phyloP scores from a whole-genome alignment of 2,797 vertebrate species.

The Rhodeus uyekii region DNA sequence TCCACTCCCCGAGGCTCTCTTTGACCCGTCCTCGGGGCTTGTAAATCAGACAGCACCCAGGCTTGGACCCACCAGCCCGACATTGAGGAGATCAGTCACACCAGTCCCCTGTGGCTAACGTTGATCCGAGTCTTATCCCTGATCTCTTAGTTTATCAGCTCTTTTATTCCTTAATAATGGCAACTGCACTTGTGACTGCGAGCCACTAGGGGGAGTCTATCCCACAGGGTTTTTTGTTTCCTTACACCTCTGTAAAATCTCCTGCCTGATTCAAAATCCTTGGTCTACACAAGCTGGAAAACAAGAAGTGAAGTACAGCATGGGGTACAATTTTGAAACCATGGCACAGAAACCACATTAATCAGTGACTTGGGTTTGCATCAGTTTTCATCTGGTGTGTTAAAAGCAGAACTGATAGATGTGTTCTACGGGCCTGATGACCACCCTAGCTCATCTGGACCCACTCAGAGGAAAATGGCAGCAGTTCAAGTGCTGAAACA shows the following conservation, averaged over 20 bases:
- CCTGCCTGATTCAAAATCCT: slow-evolving; percentile 2
- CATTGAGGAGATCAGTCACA: slow-evolving; percentile 48
- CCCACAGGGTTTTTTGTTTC: slow-evolving; percentile 59
- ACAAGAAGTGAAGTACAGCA: slow-evolving; percentile 33
- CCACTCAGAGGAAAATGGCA: slow-evolving; percentile 21
- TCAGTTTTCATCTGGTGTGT: slow-evolving; percentile 26
- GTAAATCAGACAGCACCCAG: slow-evolving; percentile 51
- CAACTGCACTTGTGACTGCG: not conserved
- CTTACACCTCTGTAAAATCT: not conserved
- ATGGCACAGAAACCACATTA: slow-evolving; percentile 46
- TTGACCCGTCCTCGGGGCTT: slow-evolving; percentile 49
- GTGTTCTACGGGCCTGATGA: slow-evolving; percentile 26
- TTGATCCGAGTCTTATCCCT: slow-evolving; percentile 37
- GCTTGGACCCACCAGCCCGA: slow-evolving; percentile 32
- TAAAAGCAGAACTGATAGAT: slow-evolving; percentile 46
- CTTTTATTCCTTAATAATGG: slow-evolving; percentile 12
- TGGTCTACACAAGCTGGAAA: slow-evolving; percentile 24
- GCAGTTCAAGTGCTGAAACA: slow-evolving; percentile 4
- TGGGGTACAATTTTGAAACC: slow-evolving; percentile 36
- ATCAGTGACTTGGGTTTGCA: slow-evolving; percentile 14
- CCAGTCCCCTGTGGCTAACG: slow-evolving; percentile 40
- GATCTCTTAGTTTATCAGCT: slow-evolving; percentile 36
- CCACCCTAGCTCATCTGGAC: slow-evolving; percentile 23
- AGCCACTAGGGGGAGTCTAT: slow-evolving; percentile 73
- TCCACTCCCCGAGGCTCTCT: slow-evolving; percentile 51